Percentiles rank a stretch among this genome's conserved stretches.
Conservation (phyloP, 2,888 invertebrate genomes). For the Ptilodon capucinus region DNA sequence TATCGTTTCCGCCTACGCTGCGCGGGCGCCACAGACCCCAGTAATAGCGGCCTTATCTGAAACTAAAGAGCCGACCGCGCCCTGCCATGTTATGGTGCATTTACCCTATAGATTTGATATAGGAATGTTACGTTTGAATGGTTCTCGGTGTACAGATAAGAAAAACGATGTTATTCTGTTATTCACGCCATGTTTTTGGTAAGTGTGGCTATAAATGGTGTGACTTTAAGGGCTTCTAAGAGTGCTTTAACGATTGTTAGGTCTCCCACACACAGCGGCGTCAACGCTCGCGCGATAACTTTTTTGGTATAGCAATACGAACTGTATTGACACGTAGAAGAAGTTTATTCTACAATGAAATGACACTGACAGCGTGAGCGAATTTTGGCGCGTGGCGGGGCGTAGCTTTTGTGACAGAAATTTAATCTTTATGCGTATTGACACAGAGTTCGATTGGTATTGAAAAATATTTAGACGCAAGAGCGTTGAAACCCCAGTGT, state of each 20-base stretch:
- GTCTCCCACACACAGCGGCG: too few species aligned
- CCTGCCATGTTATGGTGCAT: conserved; percentile 38
- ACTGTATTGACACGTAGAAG: too few species aligned
- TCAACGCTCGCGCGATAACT: too few species aligned
- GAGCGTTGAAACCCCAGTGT: too few species aligned
- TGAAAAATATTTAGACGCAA: too few species aligned
- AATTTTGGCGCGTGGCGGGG: too few species aligned
- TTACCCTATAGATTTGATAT: conserved; percentile 41
- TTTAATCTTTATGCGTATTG: too few species aligned
- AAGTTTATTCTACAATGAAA: too few species aligned
- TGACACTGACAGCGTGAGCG: too few species aligned
- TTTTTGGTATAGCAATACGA: too few species aligned
- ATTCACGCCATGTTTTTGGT: neutral
- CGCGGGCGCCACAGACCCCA: conserved; percentile 33
- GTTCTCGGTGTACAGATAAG: conserved; percentile 33
- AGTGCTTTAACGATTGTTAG: neutral
- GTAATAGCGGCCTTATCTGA: conserved; percentile 56
- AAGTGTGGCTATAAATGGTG: neutral
- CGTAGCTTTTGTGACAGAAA: too few species aligned
- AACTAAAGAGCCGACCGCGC: conserved; percentile 57
- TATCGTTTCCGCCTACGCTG: conserved; percentile 64
- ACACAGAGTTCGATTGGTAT: too few species aligned
- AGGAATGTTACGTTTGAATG: conserved; percentile 31
- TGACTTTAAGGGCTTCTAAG: neutral
- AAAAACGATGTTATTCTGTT: conserved; percentile 28